These are phyloP conservation scores for Microctonus brassicae DNA, from an alignment of 2,888 invertebrate genomes.

Conservation along the genomic window DNA sequence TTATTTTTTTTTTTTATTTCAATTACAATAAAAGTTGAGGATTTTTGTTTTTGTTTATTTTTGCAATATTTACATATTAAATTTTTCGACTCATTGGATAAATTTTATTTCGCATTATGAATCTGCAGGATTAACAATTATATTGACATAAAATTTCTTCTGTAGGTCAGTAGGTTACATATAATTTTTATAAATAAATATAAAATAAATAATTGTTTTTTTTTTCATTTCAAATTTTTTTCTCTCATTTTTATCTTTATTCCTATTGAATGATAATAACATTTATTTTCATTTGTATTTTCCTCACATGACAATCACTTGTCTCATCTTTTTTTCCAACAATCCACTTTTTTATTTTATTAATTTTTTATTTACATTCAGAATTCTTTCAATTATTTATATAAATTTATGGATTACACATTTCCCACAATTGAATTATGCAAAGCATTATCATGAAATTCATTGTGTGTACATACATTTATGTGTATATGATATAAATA, in stretches of 20 bases:
- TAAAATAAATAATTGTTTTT: constrained; percentile 9
- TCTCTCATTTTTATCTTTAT: not conserved
- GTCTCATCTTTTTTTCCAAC: too few relatives aligned
- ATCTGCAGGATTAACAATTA: constrained; percentile 1
- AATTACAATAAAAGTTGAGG: too few relatives aligned
- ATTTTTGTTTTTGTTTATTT: too few relatives aligned
- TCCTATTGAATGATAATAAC: not conserved
- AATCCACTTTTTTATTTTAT: too few relatives aligned
- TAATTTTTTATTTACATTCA: too few relatives aligned
- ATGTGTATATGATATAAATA: not conserved
- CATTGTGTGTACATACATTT: not conserved
- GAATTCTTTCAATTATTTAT: not conserved
- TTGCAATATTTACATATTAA: too few relatives aligned
- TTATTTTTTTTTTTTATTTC: too few relatives aligned
- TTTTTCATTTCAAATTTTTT: not conserved
- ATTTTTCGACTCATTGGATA: too few relatives aligned
- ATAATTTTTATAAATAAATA: constrained; percentile 7
- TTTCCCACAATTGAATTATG: not conserved
- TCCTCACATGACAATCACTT: too few relatives aligned
- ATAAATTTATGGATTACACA: not conserved
- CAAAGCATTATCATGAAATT: not conserved
- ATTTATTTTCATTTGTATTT: too few relatives aligned
- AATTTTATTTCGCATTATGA: not conserved
- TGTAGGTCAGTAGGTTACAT: constrained; percentile 40
- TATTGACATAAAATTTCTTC: constrained; percentile 22